phyloP scores from a whole-genome alignment of 2,113 vertebrate genomes.

The Lynx canadensis region DNA sequence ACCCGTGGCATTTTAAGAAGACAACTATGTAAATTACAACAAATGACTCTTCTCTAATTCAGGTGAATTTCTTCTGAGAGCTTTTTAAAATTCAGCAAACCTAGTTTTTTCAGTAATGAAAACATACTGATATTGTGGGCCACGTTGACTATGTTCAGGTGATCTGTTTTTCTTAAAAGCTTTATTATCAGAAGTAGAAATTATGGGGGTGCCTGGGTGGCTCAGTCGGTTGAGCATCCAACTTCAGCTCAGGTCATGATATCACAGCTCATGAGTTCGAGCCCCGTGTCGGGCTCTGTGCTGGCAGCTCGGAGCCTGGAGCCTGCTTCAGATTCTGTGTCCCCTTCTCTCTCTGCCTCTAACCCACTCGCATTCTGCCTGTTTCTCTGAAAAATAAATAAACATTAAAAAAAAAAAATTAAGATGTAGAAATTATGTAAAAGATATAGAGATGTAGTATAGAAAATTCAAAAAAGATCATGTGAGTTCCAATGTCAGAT shows the following conservation, averaged over 20 bases:
- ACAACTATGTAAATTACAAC: neutral
- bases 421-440: neutral
- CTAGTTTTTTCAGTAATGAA: neutral
- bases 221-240: too few species aligned
- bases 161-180: constrained; percentile 18
- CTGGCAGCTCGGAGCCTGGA: too few species aligned
- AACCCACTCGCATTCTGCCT: too few species aligned
- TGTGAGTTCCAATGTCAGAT: neutral
- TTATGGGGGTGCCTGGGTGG: neutral
- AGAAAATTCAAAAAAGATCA: neutral
- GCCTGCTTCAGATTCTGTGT: too few species aligned
- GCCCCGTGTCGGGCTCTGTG: too few species aligned
- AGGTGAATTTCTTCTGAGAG: constrained; percentile 14
- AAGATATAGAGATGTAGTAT: neutral
- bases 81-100: neutral
- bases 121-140: neutral
- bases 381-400: too few species aligned
- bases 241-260: too few species aligned
- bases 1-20: constrained; percentile 29
- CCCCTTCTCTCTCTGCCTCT: too few species aligned
- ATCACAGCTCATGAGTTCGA: too few species aligned
- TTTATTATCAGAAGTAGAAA: constrained; percentile 17
- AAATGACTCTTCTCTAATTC: neutral
- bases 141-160: neutral
- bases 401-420: too few species aligned